These are phyloP conservation scores for Setophaga petechia DNA, from an alignment of 2,113 vertebrate species.

Conservation along the genomic window DNA sequence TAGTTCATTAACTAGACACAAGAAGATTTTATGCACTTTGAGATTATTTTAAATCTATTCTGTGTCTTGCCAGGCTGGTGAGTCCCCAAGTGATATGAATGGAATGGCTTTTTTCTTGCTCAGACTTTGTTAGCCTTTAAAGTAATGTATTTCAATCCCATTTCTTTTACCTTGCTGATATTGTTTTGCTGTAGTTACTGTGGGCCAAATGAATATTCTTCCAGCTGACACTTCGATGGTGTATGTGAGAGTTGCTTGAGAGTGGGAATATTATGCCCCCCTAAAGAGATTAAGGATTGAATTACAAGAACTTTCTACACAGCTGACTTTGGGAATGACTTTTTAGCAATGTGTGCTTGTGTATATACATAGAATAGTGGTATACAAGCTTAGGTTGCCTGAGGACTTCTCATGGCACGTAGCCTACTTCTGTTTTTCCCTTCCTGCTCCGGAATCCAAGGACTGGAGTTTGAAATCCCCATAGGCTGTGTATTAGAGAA, in stretches of 20 bases:
- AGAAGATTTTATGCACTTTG: not conserved
- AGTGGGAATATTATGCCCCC: constrained; percentile 12
- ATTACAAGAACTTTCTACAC: constrained; percentile 44
- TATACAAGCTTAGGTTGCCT: constrained; percentile 23
- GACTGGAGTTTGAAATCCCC: not conserved
- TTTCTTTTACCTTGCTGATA: not conserved
- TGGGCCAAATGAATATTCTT: not conserved
- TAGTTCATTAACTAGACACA: not conserved
- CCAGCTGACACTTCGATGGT: not conserved
- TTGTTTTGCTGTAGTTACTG: not conserved
- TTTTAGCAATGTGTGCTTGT: constrained; percentile 48
- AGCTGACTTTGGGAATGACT: constrained; percentile 55
- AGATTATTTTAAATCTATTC: not conserved
- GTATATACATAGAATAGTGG: constrained; percentile 27
- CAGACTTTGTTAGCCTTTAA: not conserved
- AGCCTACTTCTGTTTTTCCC: not conserved
- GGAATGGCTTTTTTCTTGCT: not conserved
- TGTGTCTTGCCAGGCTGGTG: not conserved
- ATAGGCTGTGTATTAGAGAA: not conserved
- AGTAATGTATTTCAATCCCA: not conserved
- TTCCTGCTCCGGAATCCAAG: not conserved
- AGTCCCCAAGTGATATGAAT: not conserved
- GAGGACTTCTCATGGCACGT: not conserved
- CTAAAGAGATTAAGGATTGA: constrained; percentile 37
- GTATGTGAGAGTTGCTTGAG: not conserved